Conservation (phyloP, 2,797 vertebrate species). For the Clarias pachynema region DNA sequence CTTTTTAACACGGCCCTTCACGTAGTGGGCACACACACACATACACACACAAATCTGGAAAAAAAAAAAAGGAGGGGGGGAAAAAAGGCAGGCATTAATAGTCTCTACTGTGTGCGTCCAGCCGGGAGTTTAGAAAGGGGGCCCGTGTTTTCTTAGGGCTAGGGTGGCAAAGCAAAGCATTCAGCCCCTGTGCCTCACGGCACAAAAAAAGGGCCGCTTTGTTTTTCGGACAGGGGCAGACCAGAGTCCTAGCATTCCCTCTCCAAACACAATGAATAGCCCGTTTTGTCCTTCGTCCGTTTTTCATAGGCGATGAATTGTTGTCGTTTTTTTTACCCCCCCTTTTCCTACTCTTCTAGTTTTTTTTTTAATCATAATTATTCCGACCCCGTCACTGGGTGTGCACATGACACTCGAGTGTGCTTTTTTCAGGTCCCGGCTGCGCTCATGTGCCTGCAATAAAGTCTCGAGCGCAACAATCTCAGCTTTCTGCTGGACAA, state of each 20-base stretch:
- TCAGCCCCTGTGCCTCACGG: constrained; percentile 84
- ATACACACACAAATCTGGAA: constrained; percentile 16
- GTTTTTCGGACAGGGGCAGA: constrained; percentile 81
- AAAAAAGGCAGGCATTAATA: constrained; percentile 84
- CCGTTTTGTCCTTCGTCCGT: constrained; percentile 82
- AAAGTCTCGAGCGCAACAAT: constrained; percentile 84
- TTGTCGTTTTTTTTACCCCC: constrained; percentile 83
- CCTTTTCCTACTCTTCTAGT: constrained; percentile 72
- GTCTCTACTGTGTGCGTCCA: constrained; percentile 90
- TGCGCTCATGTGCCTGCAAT: constrained; percentile 89
- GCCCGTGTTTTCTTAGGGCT: constrained; percentile 96
- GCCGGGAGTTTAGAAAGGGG: constrained; percentile 86
- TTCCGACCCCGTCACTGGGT: constrained; percentile 83
- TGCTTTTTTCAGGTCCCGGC: constrained; percentile 84
- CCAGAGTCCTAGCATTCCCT: constrained; percentile 88
- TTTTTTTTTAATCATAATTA: constrained; percentile 84
- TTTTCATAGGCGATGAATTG: constrained; percentile 84
- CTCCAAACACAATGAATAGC: constrained; percentile 93
- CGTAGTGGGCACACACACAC: constrained; percentile 75
- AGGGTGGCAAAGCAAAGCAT: constrained; percentile 98
- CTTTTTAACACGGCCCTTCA: constrained; percentile 80
- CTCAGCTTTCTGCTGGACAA: constrained; percentile 86
- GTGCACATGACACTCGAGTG: constrained; percentile 88
- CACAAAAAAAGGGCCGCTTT: constrained; percentile 91
- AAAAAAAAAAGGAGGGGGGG: constrained; percentile 66